Conservation (phyloP, 2,113 vertebrate species). For the Anguilla rostrata region DNA sequence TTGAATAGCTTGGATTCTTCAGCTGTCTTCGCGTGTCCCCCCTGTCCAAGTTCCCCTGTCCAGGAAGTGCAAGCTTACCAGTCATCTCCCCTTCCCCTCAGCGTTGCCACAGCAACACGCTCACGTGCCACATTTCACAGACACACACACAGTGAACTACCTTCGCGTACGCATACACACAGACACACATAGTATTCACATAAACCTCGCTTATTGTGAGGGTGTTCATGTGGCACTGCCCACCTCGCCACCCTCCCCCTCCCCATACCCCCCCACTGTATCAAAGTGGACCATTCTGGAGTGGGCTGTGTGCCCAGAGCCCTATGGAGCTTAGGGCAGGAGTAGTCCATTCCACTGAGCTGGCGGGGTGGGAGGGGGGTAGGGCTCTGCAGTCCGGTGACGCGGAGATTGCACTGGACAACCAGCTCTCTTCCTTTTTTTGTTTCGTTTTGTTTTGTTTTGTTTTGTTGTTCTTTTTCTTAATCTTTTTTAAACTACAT, state of each 20-base stretch:
- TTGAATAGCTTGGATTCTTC: slow-evolving; percentile 41
- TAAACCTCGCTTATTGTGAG: slow-evolving; percentile 42
- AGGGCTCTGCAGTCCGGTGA: slow-evolving; percentile 53
- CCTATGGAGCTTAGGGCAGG: slow-evolving; percentile 17
- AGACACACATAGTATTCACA: slow-evolving; percentile 70
- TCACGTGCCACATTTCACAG: slow-evolving; percentile 55
- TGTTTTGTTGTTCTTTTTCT: slow-evolving; percentile 29
- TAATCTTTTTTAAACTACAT: slow-evolving; percentile 54
- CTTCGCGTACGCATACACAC: slow-evolving; percentile 24
- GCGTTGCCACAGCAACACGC: slow-evolving; percentile 50
- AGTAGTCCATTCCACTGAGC: slow-evolving; percentile 34
- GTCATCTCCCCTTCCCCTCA: slow-evolving; percentile 12
- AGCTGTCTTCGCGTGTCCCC: slow-evolving; percentile 38
- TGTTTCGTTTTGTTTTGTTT: slow-evolving; percentile 38
- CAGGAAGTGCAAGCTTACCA: slow-evolving; percentile 6
- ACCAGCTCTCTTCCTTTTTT: slow-evolving; percentile 51
- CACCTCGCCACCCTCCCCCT: slow-evolving; percentile 28
- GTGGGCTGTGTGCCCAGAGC: slow-evolving; percentile 46
- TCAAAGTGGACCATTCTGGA: slow-evolving; percentile 60
- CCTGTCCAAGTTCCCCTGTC: background rate
- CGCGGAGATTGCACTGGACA: slow-evolving; percentile 57
- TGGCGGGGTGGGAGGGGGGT: slow-evolving; percentile 42
- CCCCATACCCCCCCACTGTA: slow-evolving; percentile 29
- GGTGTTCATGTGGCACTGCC: slow-evolving; percentile 34
- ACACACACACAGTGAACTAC: slow-evolving; percentile 30